A percentile compares a stretch with the other conserved stretches of the same genome.
These are phyloP conservation scores for Hapalemur alaotrensis DNA, from an alignment of 2,797 vertebrate genomes.

Conservation along the genomic window DNA sequence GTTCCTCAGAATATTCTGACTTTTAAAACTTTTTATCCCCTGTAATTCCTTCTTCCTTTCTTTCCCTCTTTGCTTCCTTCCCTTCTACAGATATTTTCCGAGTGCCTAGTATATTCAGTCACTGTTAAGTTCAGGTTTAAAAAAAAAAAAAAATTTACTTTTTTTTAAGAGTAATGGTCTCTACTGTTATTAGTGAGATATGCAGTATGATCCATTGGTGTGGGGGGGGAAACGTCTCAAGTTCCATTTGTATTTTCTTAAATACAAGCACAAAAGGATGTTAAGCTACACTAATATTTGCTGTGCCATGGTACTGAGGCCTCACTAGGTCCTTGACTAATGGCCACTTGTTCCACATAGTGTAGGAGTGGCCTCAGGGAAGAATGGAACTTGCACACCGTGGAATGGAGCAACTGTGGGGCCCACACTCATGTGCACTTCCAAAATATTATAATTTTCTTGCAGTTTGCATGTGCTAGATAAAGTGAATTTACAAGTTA, in stretches of 20 bases:
- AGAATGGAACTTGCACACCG: background rate
- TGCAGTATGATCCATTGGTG: background rate
- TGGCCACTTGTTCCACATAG: background rate
- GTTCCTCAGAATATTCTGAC: background rate
- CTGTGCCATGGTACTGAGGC: background rate
- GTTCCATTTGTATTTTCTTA: constrained; percentile 2
- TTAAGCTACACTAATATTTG: background rate
- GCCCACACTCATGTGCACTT: background rate
- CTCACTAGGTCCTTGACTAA: background rate
- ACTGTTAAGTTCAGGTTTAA: background rate
- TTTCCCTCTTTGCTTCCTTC: background rate
- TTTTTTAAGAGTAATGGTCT: background rate
- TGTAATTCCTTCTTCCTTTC: background rate
- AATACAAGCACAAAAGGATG: background rate
- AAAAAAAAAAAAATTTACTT: background rate
- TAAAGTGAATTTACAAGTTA: background rate
- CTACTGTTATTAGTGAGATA: background rate
- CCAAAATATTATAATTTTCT: background rate
- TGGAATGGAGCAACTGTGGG: background rate
- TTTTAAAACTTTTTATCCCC: background rate
- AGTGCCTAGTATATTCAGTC: background rate
- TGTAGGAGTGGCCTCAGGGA: background rate
- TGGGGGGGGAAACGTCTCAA: background rate
- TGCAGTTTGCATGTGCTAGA: background rate
- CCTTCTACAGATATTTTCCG: background rate